phyloP scores from a whole-genome alignment of 2,888 invertebrate species.

The Brassicogethes aeneus region DNA sequence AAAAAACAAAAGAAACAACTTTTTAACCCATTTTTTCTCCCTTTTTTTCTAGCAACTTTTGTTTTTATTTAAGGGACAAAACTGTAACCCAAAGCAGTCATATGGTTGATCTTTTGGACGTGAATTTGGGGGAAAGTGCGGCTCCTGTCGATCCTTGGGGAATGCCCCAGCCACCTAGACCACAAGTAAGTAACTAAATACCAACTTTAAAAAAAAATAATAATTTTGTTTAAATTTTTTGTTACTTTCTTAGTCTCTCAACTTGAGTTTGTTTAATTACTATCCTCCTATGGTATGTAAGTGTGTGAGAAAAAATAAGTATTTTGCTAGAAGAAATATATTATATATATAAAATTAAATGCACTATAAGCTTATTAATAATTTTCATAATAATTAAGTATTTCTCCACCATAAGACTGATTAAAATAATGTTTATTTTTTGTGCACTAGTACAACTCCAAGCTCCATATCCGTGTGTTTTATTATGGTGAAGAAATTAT shows the following conservation, averaged over 20 bases:
- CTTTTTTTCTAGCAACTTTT: not conserved
- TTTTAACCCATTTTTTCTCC: not conserved
- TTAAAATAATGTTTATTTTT: too few species aligned
- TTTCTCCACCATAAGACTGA: too few species aligned
- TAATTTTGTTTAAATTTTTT: slow-evolving; percentile 11
- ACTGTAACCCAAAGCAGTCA: slow-evolving; percentile 48
- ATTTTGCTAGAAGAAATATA: slow-evolving; percentile 2
- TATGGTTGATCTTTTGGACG: slow-evolving; percentile 76
- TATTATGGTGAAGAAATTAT: too few species aligned
- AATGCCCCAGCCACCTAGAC: slow-evolving; percentile 47
- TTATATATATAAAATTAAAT: not conserved
- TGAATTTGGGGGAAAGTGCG: slow-evolving; percentile 59
- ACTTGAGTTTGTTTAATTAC: slow-evolving; percentile 25
- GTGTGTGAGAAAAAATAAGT: not conserved
- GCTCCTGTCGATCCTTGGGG: slow-evolving; percentile 67
- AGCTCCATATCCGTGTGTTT: too few species aligned
- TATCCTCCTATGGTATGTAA: slow-evolving; percentile 24
- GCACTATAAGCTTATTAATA: not conserved
- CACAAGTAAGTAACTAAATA: slow-evolving; percentile 44
- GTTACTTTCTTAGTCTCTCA: slow-evolving; percentile 25
- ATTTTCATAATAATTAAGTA: too few species aligned
- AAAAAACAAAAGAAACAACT: too few species aligned
- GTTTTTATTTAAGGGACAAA: slow-evolving; percentile 13
- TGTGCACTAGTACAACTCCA: too few species aligned
- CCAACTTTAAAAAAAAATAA: not conserved